A percentile compares a stretch with the other conserved stretches of the same genome.
Evolutionary conservation across 2,797 vertebrate genomes (phyloP).

Genomic region (Eulemur rubriventer): DNA sequence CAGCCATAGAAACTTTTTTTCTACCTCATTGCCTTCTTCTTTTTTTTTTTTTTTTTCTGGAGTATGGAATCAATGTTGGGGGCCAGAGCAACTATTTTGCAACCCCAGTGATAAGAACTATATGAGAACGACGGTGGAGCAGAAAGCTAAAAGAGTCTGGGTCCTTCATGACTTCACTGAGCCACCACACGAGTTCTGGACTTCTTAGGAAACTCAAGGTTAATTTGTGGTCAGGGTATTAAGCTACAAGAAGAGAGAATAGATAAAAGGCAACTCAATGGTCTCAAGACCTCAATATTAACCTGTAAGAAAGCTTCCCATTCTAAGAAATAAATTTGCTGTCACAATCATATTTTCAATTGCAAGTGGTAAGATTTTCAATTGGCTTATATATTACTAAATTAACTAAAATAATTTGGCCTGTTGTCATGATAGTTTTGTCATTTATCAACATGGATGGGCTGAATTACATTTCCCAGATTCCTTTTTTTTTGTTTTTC

Average conservation of each 20-base stretch:
- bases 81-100: too few relatives aligned
- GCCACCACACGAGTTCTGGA: not conserved
- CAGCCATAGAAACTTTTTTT: not conserved
- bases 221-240: not conserved
- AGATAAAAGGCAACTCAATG: not conserved
- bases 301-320: not conserved
- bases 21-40: not conserved
- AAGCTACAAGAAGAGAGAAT: not conserved
- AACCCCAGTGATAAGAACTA: not conserved
- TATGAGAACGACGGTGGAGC: accelerated
- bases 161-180: not conserved
- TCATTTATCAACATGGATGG: not conserved
- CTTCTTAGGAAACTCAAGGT: not conserved
- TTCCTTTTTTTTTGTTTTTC: not conserved
- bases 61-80: not conserved
- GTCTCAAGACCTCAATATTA: not conserved
- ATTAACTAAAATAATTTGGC: not conserved
- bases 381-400: not conserved
- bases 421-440: not conserved
- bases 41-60: not conserved
- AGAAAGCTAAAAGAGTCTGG: not conserved
- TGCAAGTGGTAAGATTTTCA: slow-evolving; percentile 18
- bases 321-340: not conserved
- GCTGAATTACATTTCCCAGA: not conserved
- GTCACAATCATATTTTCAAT: slow-evolving; percentile 12